Percentiles rank a stretch among this genome's conserved stretches.
Evolutionary conservation across 2,888 invertebrate genomes (phyloP).

Genomic region (Stenchaetothrips biformis): DNA sequence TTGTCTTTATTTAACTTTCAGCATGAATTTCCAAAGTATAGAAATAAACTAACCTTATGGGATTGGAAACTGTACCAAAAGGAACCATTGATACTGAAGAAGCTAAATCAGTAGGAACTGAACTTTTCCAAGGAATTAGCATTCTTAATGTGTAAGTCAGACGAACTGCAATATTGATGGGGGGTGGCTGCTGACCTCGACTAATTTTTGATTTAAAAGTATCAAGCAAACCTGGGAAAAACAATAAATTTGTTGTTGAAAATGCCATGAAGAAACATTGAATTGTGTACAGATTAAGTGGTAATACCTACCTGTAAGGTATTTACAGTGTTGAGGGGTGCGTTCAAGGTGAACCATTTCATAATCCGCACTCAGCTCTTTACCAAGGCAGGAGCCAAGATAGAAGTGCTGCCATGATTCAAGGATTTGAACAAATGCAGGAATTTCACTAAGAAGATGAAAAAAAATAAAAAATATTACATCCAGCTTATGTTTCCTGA

Average conservation of each 20-base stretch:
- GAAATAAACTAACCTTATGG: slow-evolving; percentile 53
- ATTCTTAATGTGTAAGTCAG: slow-evolving; percentile 48
- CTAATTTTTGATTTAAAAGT: slow-evolving; percentile 87
- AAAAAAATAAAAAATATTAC: neutral
- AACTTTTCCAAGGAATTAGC: slow-evolving; percentile 53
- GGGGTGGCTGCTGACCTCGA: slow-evolving; percentile 46
- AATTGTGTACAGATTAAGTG: slow-evolving; percentile 3
- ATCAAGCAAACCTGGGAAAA: slow-evolving; percentile 59
- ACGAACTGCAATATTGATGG: slow-evolving; percentile 52
- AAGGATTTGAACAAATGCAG: slow-evolving; percentile 81
- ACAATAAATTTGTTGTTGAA: slow-evolving; percentile 23
- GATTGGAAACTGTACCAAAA: slow-evolving; percentile 79
- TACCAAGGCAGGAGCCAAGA: slow-evolving; percentile 73
- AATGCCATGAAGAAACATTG: slow-evolving; percentile 26
- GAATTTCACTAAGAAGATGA: slow-evolving; percentile 56
- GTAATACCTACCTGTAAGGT: slow-evolving; percentile 61
- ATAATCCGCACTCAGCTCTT: slow-evolving; percentile 73
- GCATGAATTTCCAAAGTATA: slow-evolving; percentile 4
- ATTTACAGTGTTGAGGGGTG: slow-evolving; percentile 73
- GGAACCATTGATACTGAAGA: slow-evolving; percentile 60
- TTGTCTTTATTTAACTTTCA: slow-evolving; percentile 10
- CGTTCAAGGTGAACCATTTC: slow-evolving; percentile 83
- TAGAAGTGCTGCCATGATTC: slow-evolving; percentile 76
- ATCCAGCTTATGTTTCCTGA: neutral
- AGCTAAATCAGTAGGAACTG: slow-evolving; percentile 35